Evolutionary conservation across 2,797 vertebrate genomes (phyloP), one percentile per base, ranked within the genome.

Genomic region (Falco novaeseelandiae): DNA sequence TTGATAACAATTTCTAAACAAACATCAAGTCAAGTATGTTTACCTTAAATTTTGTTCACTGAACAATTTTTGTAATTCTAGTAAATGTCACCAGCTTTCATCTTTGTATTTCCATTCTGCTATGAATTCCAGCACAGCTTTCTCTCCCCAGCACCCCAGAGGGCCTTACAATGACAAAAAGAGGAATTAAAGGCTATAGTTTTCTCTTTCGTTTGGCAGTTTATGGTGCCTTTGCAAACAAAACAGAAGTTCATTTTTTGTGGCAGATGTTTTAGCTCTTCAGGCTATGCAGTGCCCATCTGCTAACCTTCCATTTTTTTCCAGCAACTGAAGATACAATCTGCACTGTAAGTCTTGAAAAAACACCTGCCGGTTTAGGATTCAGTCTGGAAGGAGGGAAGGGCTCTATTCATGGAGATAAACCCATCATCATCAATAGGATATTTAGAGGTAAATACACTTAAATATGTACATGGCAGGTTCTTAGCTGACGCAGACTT

Each of bases 311-410:
- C n/a, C 21, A 54, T 87, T 77, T 95, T 58, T 94, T 78, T 90
- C 58, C 86, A 98, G 98, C 71, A 96, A 97, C 97, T 6, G 98
- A 98, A 79, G 96, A 90, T 49, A 96, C 96, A 9, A 94, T 97
- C 85, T 97, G 88, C 59, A 95, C 92, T 0, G 74, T 99, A 87
- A 98, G 97, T 36, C 95, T 99, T 96, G 98, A 99, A 95, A 99
- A 99, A 98, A 99, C 98, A 34, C 97, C 98, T 23, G 99, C 98
- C 0, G 99, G 99, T 46, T 98, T 99, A 36, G 99, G 99, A 84
- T 99, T 99, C 90, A 99, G 99, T 81, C 96, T 99, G 94, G 99
- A 99, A 91, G 99, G 99, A 89, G 99, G 99, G 61, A 99, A 98
- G 96, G 99, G 99, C 40, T 99, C 99, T 8, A 98, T 99, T 94